Evolutionary conservation across 1,140 invertebrate genomes (phyloP).

Genomic region (Psilanteris sp.): DNA sequence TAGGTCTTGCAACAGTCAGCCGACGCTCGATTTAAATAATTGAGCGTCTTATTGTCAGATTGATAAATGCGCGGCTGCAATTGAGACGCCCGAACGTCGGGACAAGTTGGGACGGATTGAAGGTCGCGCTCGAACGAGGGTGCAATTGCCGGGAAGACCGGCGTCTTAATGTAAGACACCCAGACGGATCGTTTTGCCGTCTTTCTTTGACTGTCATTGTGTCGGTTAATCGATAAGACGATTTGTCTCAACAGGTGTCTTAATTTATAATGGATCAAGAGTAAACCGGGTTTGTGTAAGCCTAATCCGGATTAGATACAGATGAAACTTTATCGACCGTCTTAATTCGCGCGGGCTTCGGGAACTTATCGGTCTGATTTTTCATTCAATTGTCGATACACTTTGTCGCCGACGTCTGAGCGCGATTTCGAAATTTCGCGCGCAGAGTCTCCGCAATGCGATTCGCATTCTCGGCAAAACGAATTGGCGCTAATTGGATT

Average conservation of each 20-base stretch:
- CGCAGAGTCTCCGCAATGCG: too few relatives aligned
- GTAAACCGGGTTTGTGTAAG: slow-evolving; percentile 4
- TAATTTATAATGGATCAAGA: slow-evolving; percentile 16
- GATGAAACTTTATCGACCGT: neutral
- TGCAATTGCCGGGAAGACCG: neutral
- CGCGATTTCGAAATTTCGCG: too few relatives aligned
- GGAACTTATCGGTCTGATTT: too few relatives aligned
- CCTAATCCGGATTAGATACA: neutral
- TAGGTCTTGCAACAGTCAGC: neutral
- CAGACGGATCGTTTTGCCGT: neutral
- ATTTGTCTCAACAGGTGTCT: slow-evolving; percentile 23
- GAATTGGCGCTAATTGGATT: too few relatives aligned
- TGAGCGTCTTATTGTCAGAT: neutral
- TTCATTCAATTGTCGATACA: too few relatives aligned
- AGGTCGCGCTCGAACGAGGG: neutral
- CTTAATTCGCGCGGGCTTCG: too few relatives aligned
- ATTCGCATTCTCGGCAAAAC: too few relatives aligned
- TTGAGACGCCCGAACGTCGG: neutral
- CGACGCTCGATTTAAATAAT: neutral
- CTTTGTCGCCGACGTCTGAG: too few relatives aligned
- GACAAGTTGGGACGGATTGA: slow-evolving; percentile 1
- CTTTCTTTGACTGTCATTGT: neutral
- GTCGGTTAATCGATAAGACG: slow-evolving; percentile 1
- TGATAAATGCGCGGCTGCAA: neutral
- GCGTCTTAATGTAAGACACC: neutral